phyloP scores from a whole-genome alignment of 2,113 vertebrate species.

The Lophotis ruficrista region DNA sequence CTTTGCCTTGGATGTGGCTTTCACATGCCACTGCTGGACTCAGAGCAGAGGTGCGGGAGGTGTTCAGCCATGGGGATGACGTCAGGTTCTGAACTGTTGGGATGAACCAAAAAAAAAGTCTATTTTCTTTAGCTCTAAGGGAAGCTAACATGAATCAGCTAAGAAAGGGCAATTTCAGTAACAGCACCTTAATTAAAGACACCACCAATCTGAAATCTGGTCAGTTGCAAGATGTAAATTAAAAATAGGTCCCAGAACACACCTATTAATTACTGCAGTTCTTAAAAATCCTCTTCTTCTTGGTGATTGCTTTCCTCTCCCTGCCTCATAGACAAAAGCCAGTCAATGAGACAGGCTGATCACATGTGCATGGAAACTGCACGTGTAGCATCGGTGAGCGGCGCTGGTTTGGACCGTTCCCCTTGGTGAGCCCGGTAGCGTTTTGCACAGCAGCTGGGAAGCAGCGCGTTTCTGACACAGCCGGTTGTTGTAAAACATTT shows the following conservation, averaged over 20 bases:
- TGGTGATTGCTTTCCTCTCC: background rate
- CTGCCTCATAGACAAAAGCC: background rate
- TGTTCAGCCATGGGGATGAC: rapidly evolving
- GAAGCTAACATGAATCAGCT: background rate
- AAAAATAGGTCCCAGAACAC: background rate
- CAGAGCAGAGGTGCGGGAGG: rapidly evolving
- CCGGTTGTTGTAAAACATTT: no score
- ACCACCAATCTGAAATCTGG: background rate
- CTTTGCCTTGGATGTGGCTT: background rate
- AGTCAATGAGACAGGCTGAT: background rate
- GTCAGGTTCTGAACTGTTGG: background rate
- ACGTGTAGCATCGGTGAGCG: rapidly evolving
- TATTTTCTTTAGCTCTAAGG: background rate
- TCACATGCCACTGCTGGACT: rapidly evolving
- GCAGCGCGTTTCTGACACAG: background rate
- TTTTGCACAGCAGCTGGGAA: background rate
- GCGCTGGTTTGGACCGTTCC: background rate
- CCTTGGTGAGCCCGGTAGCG: no score
- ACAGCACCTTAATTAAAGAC: background rate
- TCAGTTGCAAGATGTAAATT: background rate
- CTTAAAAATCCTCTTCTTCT: background rate
- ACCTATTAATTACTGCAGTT: no score
- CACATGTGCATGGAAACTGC: rapidly evolving
- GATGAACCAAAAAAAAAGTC: no score
- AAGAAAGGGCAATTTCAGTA: background rate